Conservation (phyloP, 2,113 vertebrate species). For the Neogobius melanostomus region DNA sequence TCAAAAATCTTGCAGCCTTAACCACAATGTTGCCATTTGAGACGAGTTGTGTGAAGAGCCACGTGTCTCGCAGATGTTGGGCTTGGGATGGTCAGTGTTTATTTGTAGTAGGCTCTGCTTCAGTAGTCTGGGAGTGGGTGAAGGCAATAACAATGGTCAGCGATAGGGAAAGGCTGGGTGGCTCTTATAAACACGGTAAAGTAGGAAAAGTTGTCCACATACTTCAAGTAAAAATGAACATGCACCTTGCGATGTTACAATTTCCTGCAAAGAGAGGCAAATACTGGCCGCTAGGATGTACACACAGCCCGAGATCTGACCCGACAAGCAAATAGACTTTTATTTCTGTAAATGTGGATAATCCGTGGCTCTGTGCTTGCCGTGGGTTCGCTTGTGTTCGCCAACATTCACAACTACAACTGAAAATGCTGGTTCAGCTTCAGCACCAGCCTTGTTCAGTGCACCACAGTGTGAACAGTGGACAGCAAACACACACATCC, state of each 20-base stretch:
- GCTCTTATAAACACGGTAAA: slow-evolving; percentile 23
- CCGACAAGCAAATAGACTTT: slow-evolving; percentile 2
- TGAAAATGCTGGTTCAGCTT: slow-evolving; percentile 37
- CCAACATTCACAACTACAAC: slow-evolving; percentile 56
- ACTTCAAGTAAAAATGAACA: slow-evolving; percentile 3
- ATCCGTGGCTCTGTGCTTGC: slow-evolving; percentile 5
- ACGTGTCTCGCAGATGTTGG: slow-evolving; percentile 37
- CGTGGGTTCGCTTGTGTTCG: slow-evolving; percentile 55
- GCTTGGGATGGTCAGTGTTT: slow-evolving; percentile 23
- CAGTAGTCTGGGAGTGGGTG: slow-evolving; percentile 25
- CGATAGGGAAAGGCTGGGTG: slow-evolving; percentile 27
- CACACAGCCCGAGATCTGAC: not conserved
- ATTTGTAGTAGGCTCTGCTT: slow-evolving; percentile 27
- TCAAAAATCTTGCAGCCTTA: no score
- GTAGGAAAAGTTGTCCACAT: slow-evolving; percentile 10
- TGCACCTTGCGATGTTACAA: not conserved
- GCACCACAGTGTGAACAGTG: slow-evolving; percentile 28
- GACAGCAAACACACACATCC: slow-evolving; percentile 35
- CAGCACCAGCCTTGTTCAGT: slow-evolving; percentile 4
- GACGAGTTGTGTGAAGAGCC: not conserved
- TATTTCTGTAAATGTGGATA: slow-evolving; percentile 12
- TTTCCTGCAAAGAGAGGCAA: not conserved
- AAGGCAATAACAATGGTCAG: slow-evolving; percentile 2
- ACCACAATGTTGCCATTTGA: not conserved
- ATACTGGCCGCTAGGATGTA: not conserved